Percentiles rank a stretch among this genome's conserved stretches.
Conservation (phyloP, 2,113 vertebrate species). For the Sardina pilchardus region DNA sequence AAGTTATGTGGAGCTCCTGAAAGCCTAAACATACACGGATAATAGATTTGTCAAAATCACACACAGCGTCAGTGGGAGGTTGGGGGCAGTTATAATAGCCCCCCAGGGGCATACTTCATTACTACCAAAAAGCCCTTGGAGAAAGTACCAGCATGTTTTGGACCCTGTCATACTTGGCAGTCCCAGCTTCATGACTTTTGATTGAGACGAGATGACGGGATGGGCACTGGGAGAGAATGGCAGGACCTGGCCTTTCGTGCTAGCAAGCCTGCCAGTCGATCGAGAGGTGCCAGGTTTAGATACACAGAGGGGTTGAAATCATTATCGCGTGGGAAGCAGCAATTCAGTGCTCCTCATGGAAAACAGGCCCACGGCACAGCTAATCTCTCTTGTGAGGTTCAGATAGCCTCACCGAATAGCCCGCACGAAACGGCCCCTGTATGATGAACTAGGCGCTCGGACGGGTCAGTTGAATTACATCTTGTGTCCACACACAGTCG, state of each 20-base stretch:
- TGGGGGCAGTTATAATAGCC: background rate
- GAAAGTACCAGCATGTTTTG: background rate
- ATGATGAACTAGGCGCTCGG: background rate
- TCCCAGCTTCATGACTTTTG: background rate
- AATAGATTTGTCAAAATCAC: background rate
- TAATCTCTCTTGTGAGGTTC: background rate
- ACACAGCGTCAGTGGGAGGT: background rate
- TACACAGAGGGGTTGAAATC: conserved; percentile 15
- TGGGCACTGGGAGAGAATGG: background rate
- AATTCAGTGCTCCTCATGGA: conserved; percentile 16
- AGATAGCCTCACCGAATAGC: background rate
- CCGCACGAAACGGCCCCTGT: background rate
- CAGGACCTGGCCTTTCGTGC: conserved; percentile 7
- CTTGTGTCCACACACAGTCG: background rate
- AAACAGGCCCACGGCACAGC: background rate
- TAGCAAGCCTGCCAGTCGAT: background rate
- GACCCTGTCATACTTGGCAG: background rate
- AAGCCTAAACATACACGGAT: background rate
- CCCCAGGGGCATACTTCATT: background rate
- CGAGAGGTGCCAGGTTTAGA: conserved; percentile 21
- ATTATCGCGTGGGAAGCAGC: conserved; percentile 28
- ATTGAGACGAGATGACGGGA: background rate
- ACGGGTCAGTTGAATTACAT: background rate
- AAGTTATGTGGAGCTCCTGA: background rate
- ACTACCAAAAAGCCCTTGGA: background rate